These are phyloP conservation scores for Tetrapedia diversipes DNA, from an alignment of 2,888 invertebrate genomes.

Conservation along the genomic window DNA sequence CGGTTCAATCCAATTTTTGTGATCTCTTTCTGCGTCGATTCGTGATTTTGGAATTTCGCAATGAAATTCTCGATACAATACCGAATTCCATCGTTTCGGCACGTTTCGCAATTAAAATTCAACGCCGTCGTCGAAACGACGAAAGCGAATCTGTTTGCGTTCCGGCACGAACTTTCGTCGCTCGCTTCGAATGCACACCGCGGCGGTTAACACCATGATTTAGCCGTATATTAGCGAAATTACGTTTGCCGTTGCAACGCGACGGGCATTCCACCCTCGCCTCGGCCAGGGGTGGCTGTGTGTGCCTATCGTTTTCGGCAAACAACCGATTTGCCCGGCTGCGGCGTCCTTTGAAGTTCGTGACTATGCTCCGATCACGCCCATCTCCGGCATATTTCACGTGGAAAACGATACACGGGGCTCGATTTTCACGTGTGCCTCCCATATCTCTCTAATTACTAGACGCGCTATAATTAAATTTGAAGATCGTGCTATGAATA, in stretches of 20 bases:
- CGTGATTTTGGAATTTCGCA: too few species aligned
- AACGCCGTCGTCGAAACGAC: not conserved
- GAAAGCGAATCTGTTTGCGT: not conserved
- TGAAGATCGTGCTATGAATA: slow-evolving; percentile 19
- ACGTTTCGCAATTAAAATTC: too few species aligned
- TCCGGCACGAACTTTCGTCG: not conserved
- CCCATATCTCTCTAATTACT: slow-evolving; percentile 25
- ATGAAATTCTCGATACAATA: too few species aligned
- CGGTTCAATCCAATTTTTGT: too few species aligned
- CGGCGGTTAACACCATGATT: slow-evolving; percentile 45
- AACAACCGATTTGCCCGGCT: slow-evolving; percentile 52
- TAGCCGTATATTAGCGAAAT: slow-evolving; percentile 56
- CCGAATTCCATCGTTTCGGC: too few species aligned
- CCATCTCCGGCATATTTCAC: slow-evolving; percentile 52
- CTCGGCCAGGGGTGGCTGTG: not conserved
- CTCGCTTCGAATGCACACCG: slow-evolving; percentile 25
- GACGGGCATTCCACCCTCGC: slow-evolving; percentile 39
- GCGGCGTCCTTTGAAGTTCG: slow-evolving; percentile 51
- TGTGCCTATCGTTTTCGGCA: slow-evolving; percentile 54
- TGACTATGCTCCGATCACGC: slow-evolving; percentile 27
- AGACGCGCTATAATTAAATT: slow-evolving; percentile 43
- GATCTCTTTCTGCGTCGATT: too few species aligned
- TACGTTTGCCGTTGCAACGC: slow-evolving; percentile 45
- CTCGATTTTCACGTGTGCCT: slow-evolving; percentile 18
- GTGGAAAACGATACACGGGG: slow-evolving; percentile 43